A percentile compares a stretch with the other conserved stretches of the same genome.
Evolutionary conservation across 2,888 invertebrate species (phyloP).

Genomic region (Sipha maydis): DNA sequence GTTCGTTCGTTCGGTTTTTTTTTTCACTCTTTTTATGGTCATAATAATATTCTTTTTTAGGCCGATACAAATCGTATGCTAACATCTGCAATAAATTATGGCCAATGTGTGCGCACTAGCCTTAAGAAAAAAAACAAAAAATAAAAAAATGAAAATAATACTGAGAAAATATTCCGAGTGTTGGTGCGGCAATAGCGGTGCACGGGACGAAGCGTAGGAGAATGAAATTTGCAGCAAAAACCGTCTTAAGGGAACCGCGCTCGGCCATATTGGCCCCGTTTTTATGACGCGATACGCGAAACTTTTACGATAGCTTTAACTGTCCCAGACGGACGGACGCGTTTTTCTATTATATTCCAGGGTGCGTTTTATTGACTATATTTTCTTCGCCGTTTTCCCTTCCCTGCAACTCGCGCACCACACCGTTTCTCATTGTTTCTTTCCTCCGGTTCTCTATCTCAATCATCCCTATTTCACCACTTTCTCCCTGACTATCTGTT

Average conservation of each 20-base stretch:
- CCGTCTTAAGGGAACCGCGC: slow-evolving; percentile 47
- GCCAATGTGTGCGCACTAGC: slow-evolving; percentile 44
- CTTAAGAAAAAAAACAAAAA: slow-evolving; percentile 21
- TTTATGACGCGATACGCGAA: slow-evolving; percentile 55
- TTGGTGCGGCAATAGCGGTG: neutral
- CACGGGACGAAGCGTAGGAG: neutral
- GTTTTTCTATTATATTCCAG: slow-evolving; percentile 53
- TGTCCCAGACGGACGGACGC: slow-evolving; percentile 61
- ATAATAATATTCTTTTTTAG: slow-evolving; percentile 58
- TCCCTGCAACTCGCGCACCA: neutral
- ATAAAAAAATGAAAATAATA: neutral
- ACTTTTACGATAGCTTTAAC: slow-evolving; percentile 60
- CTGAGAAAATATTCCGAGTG: slow-evolving; percentile 35
- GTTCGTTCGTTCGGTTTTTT: slow-evolving; percentile 63
- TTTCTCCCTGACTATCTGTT: neutral
- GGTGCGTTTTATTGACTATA: slow-evolving; percentile 60
- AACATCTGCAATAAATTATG: slow-evolving; percentile 61
- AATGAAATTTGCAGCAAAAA: slow-evolving; percentile 49
- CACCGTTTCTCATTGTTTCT: slow-evolving; percentile 1
- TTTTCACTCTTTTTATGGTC: slow-evolving; percentile 64
- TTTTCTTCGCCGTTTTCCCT: slow-evolving; percentile 17
- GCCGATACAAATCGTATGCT: slow-evolving; percentile 59
- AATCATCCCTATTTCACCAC: neutral
- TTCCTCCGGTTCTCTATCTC: neutral
- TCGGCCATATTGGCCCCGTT: slow-evolving; percentile 53